These are phyloP conservation scores for Chaetogeoica ovagalla DNA, from an alignment of 2,888 invertebrate species.

Conservation along the genomic window DNA sequence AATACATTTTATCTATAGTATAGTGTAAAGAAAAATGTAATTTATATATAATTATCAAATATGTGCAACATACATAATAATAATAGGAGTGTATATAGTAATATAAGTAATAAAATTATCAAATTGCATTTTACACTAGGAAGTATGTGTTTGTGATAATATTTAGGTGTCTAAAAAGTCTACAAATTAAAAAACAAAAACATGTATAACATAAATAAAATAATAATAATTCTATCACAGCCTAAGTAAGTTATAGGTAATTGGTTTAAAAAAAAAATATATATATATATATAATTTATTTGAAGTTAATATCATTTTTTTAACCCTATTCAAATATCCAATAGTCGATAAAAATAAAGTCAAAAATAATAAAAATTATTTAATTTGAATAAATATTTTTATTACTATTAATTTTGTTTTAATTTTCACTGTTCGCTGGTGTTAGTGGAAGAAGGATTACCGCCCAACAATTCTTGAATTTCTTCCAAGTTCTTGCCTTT, in stretches of 20 bases:
- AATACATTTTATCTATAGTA: too few relatives aligned
- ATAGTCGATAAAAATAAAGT: background rate
- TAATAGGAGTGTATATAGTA: background rate
- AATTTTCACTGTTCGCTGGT: background rate
- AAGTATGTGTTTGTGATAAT: background rate
- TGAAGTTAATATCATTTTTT: background rate
- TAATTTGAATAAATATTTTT: too few relatives aligned
- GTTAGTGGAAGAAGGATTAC: background rate
- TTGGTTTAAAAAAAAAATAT: background rate
- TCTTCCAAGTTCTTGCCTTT: slow-evolving; percentile 56
- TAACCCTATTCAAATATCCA: background rate
- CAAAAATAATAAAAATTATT: too few relatives aligned
- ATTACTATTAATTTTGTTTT: too few relatives aligned
- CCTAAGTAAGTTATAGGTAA: background rate
- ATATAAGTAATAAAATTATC: background rate
- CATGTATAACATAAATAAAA: background rate
- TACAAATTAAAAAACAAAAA: background rate
- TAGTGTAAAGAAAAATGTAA: background rate
- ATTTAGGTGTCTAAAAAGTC: background rate
- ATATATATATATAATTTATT: too few relatives aligned
- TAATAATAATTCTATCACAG: background rate
- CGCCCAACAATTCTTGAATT: slow-evolving; percentile 54
- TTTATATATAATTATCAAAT: background rate
- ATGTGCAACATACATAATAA: background rate
- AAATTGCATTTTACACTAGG: background rate